phyloP scores from a whole-genome alignment of 2,113 vertebrate species.

The Mellivora capensis region DNA sequence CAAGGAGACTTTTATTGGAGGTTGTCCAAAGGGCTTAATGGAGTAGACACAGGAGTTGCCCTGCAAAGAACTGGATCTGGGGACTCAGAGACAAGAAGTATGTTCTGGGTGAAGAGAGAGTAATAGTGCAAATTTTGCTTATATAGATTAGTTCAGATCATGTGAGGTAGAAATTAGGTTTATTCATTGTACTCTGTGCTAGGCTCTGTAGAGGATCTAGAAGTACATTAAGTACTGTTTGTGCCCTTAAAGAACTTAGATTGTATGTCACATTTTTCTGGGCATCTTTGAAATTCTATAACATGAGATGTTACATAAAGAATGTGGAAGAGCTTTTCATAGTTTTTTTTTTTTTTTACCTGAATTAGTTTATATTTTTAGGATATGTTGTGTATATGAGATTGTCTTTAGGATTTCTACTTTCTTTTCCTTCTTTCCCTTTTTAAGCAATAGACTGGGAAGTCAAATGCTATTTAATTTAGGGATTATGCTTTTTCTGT shows the following conservation, averaged over 20 bases:
- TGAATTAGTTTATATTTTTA: conserved; percentile 39
- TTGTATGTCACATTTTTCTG: neutral
- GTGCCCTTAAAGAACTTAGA: neutral
- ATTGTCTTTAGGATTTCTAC: neutral
- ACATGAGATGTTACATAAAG: neutral
- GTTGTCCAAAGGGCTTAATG: neutral
- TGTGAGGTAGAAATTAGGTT: neutral
- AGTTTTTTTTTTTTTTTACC: neutral
- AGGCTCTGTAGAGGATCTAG: neutral
- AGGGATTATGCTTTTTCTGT: neutral
- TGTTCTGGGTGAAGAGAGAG: neutral
- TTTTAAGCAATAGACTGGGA: neutral
- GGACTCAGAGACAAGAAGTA: neutral
- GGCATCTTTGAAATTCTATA: neutral
- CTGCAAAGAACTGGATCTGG: conserved; percentile 1
- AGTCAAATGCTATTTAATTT: conserved; percentile 26
- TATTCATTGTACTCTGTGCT: neutral
- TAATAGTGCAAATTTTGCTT: neutral
- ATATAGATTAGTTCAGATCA: neutral
- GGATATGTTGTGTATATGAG: neutral
- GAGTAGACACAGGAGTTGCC: neutral
- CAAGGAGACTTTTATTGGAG: neutral
- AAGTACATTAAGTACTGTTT: neutral
- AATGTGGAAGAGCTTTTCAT: neutral
- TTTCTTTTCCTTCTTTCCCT: neutral